Conservation (phyloP, 64 coral and sea anemone genomes). For the Dendrophyllia cribrosa region DNA sequence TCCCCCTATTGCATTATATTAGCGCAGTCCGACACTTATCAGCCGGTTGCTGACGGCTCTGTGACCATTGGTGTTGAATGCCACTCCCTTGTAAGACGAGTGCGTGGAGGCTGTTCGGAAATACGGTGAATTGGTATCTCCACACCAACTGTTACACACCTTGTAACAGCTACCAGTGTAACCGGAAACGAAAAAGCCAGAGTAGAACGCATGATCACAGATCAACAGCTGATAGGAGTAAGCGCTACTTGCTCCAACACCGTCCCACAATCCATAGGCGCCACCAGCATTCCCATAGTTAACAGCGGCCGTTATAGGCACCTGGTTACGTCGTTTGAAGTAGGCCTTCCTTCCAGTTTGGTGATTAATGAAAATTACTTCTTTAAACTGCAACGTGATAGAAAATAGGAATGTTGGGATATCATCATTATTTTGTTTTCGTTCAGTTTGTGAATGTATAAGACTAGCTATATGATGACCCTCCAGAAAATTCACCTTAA, state of each 20-base stretch:
- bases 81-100: not conserved
- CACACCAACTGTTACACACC: not conserved
- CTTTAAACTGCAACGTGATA: not conserved
- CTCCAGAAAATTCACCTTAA: no score
- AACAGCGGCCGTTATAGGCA: not conserved
- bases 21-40: conserved; percentile 46
- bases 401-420: no score
- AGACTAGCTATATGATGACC: no score
- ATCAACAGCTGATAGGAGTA: conserved; percentile 7
- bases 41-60: not conserved
- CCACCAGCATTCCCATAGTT: not conserved
- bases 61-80: conserved; percentile 54
- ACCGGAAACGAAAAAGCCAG: not conserved
- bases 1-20: not conserved
- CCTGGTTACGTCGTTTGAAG: not conserved
- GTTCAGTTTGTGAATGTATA: no score
- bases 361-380: not conserved
- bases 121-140: not conserved
- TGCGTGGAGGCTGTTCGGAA: conserved; percentile 29
- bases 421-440: no score
- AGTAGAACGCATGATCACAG: not conserved
- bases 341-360: not conserved
- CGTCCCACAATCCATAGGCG: not conserved
- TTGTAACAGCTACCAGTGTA: conserved; percentile 17
- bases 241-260: not conserved